phyloP scores from a whole-genome alignment of 2,888 invertebrate genomes.

The Quadroppia sp. region DNA sequence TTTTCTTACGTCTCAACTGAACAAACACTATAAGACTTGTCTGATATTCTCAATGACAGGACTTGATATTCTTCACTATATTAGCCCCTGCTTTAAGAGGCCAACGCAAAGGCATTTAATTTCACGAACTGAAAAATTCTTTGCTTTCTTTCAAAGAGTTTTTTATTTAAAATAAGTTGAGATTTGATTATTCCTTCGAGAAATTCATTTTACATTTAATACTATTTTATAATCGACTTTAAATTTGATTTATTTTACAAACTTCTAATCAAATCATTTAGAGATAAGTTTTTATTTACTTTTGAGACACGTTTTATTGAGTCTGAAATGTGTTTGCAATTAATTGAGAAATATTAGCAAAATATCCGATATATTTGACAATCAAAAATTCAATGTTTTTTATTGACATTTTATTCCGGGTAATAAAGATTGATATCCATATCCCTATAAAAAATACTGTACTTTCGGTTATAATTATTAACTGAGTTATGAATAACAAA shows the following conservation, averaged over 20 bases:
- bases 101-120: background rate
- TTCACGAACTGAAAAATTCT: background rate
- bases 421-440: conserved; percentile 12
- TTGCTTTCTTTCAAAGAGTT: background rate
- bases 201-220: background rate
- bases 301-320: background rate
- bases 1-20: background rate
- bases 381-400: background rate
- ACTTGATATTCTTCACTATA: background rate
- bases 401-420: background rate
- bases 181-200: conserved; percentile 30
- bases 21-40: background rate
- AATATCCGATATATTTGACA: background rate
- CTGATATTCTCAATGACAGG: background rate
- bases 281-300: background rate
- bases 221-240: background rate
- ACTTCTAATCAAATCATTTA: conserved; percentile 25
- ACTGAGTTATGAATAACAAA: background rate
- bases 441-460: background rate
- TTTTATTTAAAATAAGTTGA: background rate
- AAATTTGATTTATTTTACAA: conserved; percentile 26
- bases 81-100: too few species aligned
- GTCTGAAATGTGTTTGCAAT: background rate
- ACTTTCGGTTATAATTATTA: background rate
- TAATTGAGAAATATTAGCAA: background rate